Evolutionary conservation across 2,113 vertebrate genomes (phyloP).

Genomic region (Phrynosoma blainvillii): DNA sequence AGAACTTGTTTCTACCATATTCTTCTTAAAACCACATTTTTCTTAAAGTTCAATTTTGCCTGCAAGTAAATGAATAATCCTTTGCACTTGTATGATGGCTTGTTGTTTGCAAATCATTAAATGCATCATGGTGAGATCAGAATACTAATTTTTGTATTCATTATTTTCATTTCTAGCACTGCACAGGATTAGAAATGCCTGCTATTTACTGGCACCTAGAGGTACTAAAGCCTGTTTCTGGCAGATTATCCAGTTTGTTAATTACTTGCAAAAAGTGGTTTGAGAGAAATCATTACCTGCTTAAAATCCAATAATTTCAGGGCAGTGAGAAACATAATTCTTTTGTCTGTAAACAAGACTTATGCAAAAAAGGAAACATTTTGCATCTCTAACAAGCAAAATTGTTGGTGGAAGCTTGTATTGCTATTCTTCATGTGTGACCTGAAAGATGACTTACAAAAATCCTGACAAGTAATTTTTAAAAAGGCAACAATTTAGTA

Average conservation of each 20-base stretch:
- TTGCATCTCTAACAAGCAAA: slow-evolving; percentile 14
- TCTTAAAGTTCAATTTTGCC: background rate
- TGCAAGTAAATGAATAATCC: slow-evolving; percentile 3
- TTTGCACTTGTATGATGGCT: background rate
- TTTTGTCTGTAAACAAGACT: slow-evolving; percentile 46
- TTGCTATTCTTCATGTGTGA: background rate
- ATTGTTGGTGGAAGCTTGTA: background rate
- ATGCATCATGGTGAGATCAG: fast-evolving
- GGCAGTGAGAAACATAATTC: slow-evolving; percentile 12
- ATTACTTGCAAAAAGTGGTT: slow-evolving; percentile 41
- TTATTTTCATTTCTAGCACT: slow-evolving; percentile 37
- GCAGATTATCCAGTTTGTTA: slow-evolving; percentile 42
- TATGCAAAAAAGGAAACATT: slow-evolving; percentile 27
- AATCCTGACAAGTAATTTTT: background rate
- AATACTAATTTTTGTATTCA: background rate
- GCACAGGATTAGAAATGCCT: slow-evolving; percentile 19
- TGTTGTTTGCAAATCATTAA: slow-evolving; percentile 5
- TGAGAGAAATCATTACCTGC: slow-evolving; percentile 39
- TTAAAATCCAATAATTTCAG: slow-evolving; percentile 53
- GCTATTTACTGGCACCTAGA: slow-evolving; percentile 18
- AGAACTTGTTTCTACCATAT: background rate
- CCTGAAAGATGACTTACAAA: background rate
- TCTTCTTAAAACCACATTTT: background rate
- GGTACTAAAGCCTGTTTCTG: slow-evolving; percentile 40
- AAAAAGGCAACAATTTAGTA: background rate